These are phyloP conservation scores for Patella depressa DNA, from an alignment of 2,888 invertebrate species.

Conservation along the genomic window DNA sequence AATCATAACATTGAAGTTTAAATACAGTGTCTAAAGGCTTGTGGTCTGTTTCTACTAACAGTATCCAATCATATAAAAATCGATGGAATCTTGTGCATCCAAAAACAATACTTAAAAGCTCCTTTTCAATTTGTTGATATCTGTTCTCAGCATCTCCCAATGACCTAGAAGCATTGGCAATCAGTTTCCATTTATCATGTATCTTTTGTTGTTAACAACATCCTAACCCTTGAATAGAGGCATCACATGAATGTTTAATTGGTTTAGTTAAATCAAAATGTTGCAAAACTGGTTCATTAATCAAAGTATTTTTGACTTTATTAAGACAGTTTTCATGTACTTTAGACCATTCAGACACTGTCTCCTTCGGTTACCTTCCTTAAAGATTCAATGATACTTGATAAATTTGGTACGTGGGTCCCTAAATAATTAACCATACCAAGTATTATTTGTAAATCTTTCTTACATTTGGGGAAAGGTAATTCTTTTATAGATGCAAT, in stretches of 20 bases:
- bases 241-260: slow-evolving; percentile 4
- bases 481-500: neutral
- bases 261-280: slow-evolving; percentile 1
- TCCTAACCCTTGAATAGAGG: neutral
- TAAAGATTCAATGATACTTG: neutral
- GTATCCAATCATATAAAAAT: neutral
- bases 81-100: neutral
- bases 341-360: neutral
- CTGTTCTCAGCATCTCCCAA: neutral
- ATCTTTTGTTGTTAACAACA: neutral
- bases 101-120: slow-evolving; percentile 5
- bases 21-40: neutral
- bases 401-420: neutral
- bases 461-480: neutral
- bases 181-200: neutral
- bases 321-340: too few species aligned
- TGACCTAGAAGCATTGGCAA: slow-evolving; percentile 7
- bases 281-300: neutral
- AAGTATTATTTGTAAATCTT: neutral
- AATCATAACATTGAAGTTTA: slow-evolving; percentile 8
- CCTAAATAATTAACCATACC: slow-evolving; percentile 6
- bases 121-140: too few species aligned
- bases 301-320: too few species aligned
- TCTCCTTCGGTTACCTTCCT: neutral
- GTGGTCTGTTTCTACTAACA: neutral